Evolutionary conservation across 2,797 vertebrate species (phyloP).

Genomic region (Lateolabrax maculatus): DNA sequence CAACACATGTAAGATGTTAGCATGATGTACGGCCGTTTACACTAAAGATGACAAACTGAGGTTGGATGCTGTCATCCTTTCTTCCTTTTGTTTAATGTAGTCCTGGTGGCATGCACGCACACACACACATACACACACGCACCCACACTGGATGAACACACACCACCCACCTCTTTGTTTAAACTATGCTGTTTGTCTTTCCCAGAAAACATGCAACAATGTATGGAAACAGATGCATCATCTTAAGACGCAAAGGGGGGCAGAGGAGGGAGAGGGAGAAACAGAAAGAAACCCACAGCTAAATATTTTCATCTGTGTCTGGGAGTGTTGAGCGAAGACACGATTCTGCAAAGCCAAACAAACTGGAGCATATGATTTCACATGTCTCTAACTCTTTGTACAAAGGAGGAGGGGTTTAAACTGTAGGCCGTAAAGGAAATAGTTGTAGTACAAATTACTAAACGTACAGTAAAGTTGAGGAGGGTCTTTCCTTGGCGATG

Average conservation of each 20-base stretch:
- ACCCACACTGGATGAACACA: constrained; percentile 52
- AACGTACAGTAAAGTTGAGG: constrained; percentile 63
- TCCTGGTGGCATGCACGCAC: constrained; percentile 53
- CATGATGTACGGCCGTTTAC: constrained; percentile 84
- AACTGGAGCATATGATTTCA: constrained; percentile 75
- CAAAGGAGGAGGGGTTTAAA: constrained; percentile 22
- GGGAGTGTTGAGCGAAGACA: constrained; percentile 71
- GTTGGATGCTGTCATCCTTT: constrained; percentile 77
- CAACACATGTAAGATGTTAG: constrained; percentile 79
- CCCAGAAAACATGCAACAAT: constrained; percentile 81
- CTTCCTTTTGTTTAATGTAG: constrained; percentile 77
- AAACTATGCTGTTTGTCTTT: constrained; percentile 78
- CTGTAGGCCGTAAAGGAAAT: constrained; percentile 41
- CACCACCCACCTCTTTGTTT: constrained; percentile 77
- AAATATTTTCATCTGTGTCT: constrained; percentile 85
- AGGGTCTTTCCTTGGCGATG: constrained; percentile 68
- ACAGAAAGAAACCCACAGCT: constrained; percentile 67
- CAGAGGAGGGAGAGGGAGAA: constrained; percentile 29
- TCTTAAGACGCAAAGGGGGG: constrained; percentile 50
- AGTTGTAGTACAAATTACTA: constrained; percentile 33
- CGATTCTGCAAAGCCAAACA: constrained; percentile 73
- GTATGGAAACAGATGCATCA: constrained; percentile 86
- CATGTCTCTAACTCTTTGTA: constrained; percentile 46
- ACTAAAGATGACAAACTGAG: constrained; percentile 82
- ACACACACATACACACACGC: constrained; percentile 3